Evolutionary conservation across 2,113 vertebrate species (phyloP).

Genomic region (Craseonycteris thonglongyai): DNA sequence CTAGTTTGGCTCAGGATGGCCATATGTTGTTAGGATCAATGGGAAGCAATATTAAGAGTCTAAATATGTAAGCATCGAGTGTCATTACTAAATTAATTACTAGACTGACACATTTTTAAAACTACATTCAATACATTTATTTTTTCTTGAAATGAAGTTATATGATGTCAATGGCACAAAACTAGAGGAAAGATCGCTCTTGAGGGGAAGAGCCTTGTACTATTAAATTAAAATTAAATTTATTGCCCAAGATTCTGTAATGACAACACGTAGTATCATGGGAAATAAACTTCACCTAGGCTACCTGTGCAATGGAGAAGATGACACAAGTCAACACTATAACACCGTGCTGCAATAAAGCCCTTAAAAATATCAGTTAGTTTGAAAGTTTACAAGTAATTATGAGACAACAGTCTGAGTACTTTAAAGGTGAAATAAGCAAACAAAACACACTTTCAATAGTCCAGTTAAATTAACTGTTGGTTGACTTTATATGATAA

Average conservation of each 20-base stretch:
- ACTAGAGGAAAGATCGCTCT: not conserved
- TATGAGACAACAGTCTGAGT: not conserved
- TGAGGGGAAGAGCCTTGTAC: not conserved
- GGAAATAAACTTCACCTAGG: not conserved
- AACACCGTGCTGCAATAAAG: not conserved
- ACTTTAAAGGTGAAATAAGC: not conserved
- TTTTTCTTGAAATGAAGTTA: not conserved
- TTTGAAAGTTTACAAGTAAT: not conserved
- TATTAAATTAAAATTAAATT: constrained; percentile 19
- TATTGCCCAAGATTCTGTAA: not conserved
- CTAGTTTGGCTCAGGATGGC: not conserved
- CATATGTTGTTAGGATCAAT: not conserved
- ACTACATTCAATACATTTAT: not conserved
- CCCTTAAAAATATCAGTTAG: not conserved
- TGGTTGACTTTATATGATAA: constrained; percentile 12
- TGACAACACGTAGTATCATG: not conserved
- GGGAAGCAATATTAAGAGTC: not conserved
- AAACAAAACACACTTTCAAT: not conserved
- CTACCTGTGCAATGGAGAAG: not conserved
- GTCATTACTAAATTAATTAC: not conserved
- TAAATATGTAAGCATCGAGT: not conserved
- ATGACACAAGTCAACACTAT: not conserved
- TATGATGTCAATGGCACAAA: not conserved
- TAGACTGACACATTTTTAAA: constrained; percentile 3
- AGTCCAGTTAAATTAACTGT: not conserved